These are phyloP conservation scores for Lepisosteus oculatus DNA, from an alignment of 2,113 vertebrate genomes.

Conservation along the genomic window DNA sequence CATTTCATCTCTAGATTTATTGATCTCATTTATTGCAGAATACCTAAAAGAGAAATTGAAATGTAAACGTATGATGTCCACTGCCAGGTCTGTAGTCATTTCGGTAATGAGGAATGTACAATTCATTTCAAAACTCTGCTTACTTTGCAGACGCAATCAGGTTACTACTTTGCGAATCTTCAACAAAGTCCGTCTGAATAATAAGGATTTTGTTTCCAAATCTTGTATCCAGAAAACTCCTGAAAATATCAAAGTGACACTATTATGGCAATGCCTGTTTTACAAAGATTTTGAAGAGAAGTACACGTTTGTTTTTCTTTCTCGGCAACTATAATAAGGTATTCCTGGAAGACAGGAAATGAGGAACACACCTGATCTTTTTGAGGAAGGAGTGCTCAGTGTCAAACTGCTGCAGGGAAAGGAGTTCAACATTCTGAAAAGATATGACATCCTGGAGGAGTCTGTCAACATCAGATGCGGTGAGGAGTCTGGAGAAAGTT, in stretches of 20 bases:
- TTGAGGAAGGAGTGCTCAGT: constrained; percentile 86
- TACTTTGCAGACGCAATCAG: constrained; percentile 91
- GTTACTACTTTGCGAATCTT: constrained; percentile 71
- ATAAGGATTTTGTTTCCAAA: constrained; percentile 74
- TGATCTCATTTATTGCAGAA: constrained; percentile 86
- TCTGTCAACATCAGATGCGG: constrained; percentile 61
- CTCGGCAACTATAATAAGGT: background rate
- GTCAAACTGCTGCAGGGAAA: constrained; percentile 90
- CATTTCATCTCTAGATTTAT: constrained; percentile 60
- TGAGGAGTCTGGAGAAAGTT: constrained; percentile 92
- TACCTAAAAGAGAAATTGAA: constrained; percentile 62
- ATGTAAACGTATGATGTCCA: background rate
- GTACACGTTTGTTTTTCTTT: background rate
- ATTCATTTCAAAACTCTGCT: constrained; percentile 29
- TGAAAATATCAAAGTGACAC: constrained; percentile 37
- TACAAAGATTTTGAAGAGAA: background rate
- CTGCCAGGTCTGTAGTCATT: background rate
- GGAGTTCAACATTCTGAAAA: constrained; percentile 52
- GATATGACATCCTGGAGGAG: constrained; percentile 53
- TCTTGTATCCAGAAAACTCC: constrained; percentile 59
- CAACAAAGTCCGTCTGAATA: constrained; percentile 86
- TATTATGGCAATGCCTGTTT: too few relatives aligned
- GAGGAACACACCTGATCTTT: constrained; percentile 73
- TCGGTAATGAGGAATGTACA: background rate
- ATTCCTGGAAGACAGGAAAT: background rate